Base-by-base conservation (phyloP, 2,888 invertebrate genomes). In the Cosmorhoe ocellata region DNA sequence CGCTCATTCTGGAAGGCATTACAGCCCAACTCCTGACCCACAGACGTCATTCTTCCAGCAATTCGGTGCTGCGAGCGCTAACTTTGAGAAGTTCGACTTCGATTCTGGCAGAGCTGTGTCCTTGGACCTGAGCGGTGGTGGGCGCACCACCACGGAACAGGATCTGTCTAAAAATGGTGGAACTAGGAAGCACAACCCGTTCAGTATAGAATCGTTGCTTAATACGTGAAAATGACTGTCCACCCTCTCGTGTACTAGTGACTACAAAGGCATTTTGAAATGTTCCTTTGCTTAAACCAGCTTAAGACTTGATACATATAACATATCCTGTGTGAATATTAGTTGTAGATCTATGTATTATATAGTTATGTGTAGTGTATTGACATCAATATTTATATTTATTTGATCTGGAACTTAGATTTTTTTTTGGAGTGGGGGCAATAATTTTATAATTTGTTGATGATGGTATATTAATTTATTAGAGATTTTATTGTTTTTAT, bases 201-300 rank as follows among this genome's bases (percentile, higher is more conserved):
- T 97, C 91, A 96, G 96, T 90, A 97, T 97, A 93, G 97, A 97
- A 79, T 96, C 96, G 51, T 87, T 97, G 66, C 92, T 97, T 72
- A 95, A 95, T 73, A 94, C 93, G 90, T 92, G 92, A 92, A 91
- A 88, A 71, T 82, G 75, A 82, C 79, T 81, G 68, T 67, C 79
- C 84, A 87, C 83, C 86, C 84, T 84, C 76, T 71, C 44, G 65
- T 69, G 66, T 53, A 60, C 51, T 66, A 74, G 76, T 79, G 78
- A 74, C 66, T 61, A 60, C 47, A 44, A 66, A 70, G 70, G 76
- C 75, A 71, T 77, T 79, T 69, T 9, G 63, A 67, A 67, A 78
- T 75, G 84, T 85, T 85, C 77, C 81, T 84, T 83, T 76, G 76
- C 73, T 76, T 74, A 71, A 73, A 10, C 41, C 73, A 71, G 79